phyloP scores from a whole-genome alignment of 2,113 vertebrate genomes.

The Glaucomys volans region DNA sequence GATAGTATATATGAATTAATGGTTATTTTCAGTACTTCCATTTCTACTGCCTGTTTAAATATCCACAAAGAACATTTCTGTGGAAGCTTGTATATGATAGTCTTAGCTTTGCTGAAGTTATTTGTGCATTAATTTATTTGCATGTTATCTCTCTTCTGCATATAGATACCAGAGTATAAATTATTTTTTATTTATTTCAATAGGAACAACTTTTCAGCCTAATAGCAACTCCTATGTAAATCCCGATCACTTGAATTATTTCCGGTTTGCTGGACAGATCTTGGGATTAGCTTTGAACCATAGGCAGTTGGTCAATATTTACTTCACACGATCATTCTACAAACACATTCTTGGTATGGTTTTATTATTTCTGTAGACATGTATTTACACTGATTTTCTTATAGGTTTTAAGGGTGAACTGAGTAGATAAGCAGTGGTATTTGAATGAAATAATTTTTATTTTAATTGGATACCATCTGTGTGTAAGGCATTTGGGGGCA shows the following conservation, averaged over 20 bases:
- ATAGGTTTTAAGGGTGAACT: conserved; percentile 33
- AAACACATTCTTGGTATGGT: conserved; percentile 97
- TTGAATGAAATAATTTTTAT: conserved; percentile 42
- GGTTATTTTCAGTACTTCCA: conserved; percentile 20
- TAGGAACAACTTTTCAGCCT: conserved; percentile 98
- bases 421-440: not conserved
- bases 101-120: conserved; percentile 18
- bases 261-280: conserved; percentile 97
- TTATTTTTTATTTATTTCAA: conserved; percentile 73
- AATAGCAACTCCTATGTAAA: conserved; percentile 99
- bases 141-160: conserved; percentile 24
- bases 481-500: not conserved
- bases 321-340: conserved; percentile 99
- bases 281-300: conserved; percentile 97
- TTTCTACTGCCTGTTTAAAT: not conserved
- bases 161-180: conserved; percentile 44
- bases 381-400: conserved; percentile 38
- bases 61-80: conserved; percentile 18
- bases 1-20: conserved; percentile 43
- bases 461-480: conserved; percentile 3
- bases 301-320: conserved; percentile 98
- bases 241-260: conserved; percentile 98
- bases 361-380: conserved; percentile 45
- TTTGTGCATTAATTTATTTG: conserved; percentile 29
- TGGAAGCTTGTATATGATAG: conserved; percentile 8